phyloP scores from a whole-genome alignment of 2,888 invertebrate genomes.

The Drosophila aldrichi region DNA sequence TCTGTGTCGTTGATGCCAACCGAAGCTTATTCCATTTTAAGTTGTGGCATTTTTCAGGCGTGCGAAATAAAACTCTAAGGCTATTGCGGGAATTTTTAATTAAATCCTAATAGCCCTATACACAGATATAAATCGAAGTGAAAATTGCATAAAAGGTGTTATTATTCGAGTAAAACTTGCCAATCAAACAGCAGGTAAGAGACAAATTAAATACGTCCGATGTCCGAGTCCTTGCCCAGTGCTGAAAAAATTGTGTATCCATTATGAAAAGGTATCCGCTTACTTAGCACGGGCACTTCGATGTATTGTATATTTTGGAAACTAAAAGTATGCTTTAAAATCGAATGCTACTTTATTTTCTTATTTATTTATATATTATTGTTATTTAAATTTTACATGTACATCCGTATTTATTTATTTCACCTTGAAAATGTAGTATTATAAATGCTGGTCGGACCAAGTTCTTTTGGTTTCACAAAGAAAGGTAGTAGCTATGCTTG shows the following conservation, averaged over 20 bases:
- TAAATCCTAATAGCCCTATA: conserved; percentile 10
- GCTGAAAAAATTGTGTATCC: conserved; percentile 74
- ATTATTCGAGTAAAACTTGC: conserved; percentile 1
- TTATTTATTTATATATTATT: background rate
- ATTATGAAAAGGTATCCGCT: conserved; percentile 26
- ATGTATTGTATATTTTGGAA: background rate
- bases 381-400: too few relatives aligned
- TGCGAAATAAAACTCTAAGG: conserved; percentile 46
- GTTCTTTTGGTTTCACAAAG: background rate
- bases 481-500: background rate
- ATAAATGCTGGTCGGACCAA: background rate
- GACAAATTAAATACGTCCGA: conserved; percentile 3
- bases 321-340: conserved; percentile 2
- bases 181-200: conserved; percentile 26
- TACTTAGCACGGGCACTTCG: background rate
- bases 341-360: background rate
- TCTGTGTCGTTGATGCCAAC: conserved; percentile 30
- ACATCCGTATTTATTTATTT: background rate
- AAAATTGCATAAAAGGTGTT: conserved; percentile 10
- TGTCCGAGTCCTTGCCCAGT: conserved; percentile 32
- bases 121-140: conserved; percentile 1
- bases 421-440: conserved; percentile 3
- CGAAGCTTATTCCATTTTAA: conserved; percentile 64
- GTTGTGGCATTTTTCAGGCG: conserved; percentile 74
- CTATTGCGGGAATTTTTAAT: conserved; percentile 26